Percentiles rank a stretch among this genome's conserved stretches.
phyloP scores from a whole-genome alignment of 2,797 vertebrate species.

The Anguilla anguilla region DNA sequence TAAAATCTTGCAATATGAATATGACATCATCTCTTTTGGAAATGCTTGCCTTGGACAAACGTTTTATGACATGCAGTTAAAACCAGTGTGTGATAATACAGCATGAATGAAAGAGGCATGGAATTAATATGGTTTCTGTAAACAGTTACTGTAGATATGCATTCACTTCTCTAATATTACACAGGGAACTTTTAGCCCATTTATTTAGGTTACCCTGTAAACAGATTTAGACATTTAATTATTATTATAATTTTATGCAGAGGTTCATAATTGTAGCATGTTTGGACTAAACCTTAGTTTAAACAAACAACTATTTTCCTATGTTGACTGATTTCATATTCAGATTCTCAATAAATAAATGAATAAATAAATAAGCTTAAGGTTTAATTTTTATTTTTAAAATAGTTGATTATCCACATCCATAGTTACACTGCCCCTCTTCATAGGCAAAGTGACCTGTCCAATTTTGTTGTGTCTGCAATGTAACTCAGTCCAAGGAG shows the following conservation, averaged over 20 bases:
- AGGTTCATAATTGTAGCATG: neutral
- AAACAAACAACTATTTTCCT: neutral
- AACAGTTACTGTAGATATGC: neutral
- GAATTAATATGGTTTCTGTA: neutral
- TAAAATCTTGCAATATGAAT: neutral
- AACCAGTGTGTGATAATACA: neutral
- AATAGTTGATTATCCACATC: neutral
- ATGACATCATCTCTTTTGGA: neutral
- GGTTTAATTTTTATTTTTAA: neutral
- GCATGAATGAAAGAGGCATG: neutral
- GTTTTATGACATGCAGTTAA: neutral
- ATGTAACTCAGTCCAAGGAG: neutral
- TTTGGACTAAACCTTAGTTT: neutral
- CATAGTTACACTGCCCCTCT: neutral
- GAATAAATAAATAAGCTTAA: neutral
- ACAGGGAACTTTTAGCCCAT: neutral
- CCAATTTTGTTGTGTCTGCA: neutral
- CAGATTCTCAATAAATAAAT: neutral
- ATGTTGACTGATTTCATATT: neutral
- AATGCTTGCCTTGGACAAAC: neutral
- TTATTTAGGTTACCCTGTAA: neutral
- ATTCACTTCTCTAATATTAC: too few relatives aligned
- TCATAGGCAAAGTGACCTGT: neutral
- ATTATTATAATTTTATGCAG: neutral
- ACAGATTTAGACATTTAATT: neutral